Percentiles rank a stretch among this genome's conserved stretches.
Conservation (phyloP, 2,888 invertebrate species). For the Catocala nupta region DNA sequence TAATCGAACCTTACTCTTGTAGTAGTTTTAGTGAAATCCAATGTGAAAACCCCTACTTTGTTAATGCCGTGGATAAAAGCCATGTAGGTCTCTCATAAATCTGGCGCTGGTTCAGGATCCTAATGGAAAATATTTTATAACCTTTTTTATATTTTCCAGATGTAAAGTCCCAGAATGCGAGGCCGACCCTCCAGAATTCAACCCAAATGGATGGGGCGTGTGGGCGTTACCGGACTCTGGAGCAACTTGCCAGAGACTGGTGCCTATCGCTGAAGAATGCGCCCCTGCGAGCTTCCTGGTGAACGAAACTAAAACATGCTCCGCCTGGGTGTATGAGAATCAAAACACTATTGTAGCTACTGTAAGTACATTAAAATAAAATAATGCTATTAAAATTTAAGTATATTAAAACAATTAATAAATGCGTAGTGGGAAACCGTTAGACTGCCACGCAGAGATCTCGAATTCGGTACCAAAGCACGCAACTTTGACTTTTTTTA, state of each 20-base stretch:
- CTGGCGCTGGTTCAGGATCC: too few relatives aligned
- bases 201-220: constrained; percentile 67
- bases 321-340: constrained; percentile 72
- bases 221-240: constrained; percentile 72
- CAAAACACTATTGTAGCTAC: constrained; percentile 74
- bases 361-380: constrained; percentile 54
- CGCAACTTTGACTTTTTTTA: too few relatives aligned
- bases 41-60: too few relatives aligned
- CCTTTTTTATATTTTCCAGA: constrained; percentile 52
- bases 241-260: constrained; percentile 66
- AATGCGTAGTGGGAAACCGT: too few relatives aligned
- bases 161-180: constrained; percentile 82
- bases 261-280: constrained; percentile 61
- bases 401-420: too few relatives aligned
- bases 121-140: not conserved
- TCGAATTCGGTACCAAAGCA: too few relatives aligned
- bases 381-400: too few relatives aligned
- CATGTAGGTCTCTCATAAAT: too few relatives aligned
- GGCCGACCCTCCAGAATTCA: constrained; percentile 58
- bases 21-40: too few relatives aligned
- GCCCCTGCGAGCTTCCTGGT: constrained; percentile 62
- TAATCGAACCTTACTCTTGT: too few relatives aligned
- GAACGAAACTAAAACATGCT: constrained; percentile 65
- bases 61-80: too few relatives aligned
- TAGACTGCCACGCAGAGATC: too few relatives aligned